phyloP scores from a whole-genome alignment of 2,113 vertebrate genomes.

The Morone chrysops region DNA sequence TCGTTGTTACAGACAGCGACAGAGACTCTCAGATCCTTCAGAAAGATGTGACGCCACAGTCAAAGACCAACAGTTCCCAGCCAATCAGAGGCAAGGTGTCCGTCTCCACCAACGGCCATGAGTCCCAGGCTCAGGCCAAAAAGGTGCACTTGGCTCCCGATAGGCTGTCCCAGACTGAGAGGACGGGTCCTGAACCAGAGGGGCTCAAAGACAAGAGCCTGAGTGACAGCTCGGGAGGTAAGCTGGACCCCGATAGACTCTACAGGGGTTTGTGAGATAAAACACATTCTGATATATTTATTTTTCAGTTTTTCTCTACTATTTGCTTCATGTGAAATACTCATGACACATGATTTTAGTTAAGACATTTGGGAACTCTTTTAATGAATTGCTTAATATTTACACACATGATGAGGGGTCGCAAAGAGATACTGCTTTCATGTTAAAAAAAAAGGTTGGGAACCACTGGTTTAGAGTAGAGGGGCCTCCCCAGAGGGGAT shows the following conservation, averaged over 20 bases:
- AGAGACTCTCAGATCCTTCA: constrained; percentile 60
- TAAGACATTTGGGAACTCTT: too few species aligned
- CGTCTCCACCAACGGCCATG: constrained; percentile 65
- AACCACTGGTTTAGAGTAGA: too few species aligned
- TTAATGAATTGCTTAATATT: too few species aligned
- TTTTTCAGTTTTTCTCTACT: too few species aligned
- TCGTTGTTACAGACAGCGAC: constrained; percentile 73
- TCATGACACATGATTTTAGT: too few species aligned
- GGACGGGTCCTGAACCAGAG: constrained; percentile 42
- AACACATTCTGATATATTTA: too few species aligned
- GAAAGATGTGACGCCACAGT: constrained; percentile 11
- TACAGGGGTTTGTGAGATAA: too few species aligned
- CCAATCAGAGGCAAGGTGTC: constrained; percentile 48
- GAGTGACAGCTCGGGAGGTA: constrained; percentile 90
- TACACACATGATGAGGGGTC: too few species aligned
- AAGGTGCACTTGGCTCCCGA: not conserved
- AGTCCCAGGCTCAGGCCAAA: constrained; percentile 23
- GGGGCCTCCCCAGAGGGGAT: too few species aligned
- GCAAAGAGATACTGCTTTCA: too few species aligned
- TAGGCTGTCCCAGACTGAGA: constrained; percentile 56
- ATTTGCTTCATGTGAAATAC: too few species aligned
- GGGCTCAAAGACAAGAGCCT: constrained; percentile 82
- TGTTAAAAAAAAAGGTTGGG: too few species aligned
- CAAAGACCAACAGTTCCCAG: constrained; percentile 53
- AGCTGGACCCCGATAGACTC: constrained; percentile 39